These are phyloP conservation scores for Mamestra configurata DNA, from an alignment of 1,140 invertebrate species.

Conservation along the genomic window DNA sequence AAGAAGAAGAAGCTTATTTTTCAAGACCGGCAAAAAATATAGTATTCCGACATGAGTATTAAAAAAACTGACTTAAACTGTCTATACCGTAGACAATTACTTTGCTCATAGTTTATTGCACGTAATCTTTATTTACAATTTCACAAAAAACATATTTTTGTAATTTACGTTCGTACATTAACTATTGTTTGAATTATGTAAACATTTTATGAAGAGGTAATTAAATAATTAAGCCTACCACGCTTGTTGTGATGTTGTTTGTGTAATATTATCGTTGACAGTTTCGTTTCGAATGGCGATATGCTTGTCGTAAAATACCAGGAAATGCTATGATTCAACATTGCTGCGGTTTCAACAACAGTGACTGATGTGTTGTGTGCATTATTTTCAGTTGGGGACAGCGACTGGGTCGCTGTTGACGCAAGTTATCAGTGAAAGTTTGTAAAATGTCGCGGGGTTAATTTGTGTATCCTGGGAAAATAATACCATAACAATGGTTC, in stretches of 20 bases:
- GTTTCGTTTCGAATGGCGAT: slow-evolving; percentile 85
- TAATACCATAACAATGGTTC: slow-evolving; percentile 89
- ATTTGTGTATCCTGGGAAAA: slow-evolving; percentile 71
- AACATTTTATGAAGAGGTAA: slow-evolving; percentile 70
- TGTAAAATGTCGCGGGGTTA: slow-evolving; percentile 80
- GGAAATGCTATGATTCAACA: slow-evolving; percentile 88
- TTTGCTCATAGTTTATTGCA: slow-evolving; percentile 81
- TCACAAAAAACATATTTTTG: slow-evolving; percentile 72
- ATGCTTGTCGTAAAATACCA: slow-evolving; percentile 86
- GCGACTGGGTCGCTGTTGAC: slow-evolving; percentile 70
- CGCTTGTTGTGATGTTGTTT: slow-evolving; percentile 75
- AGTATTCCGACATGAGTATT: background rate
- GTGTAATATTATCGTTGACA: slow-evolving; percentile 80
- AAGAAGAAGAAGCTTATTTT: no score
- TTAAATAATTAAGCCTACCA: slow-evolving; percentile 57
- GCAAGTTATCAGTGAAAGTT: slow-evolving; percentile 74
- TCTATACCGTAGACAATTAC: slow-evolving; percentile 73
- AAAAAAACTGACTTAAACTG: slow-evolving; percentile 50
- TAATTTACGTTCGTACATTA: slow-evolving; percentile 64
- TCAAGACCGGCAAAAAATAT: background rate
- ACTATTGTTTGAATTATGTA: slow-evolving; percentile 72
- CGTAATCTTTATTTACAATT: slow-evolving; percentile 87
- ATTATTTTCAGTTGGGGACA: slow-evolving; percentile 78
- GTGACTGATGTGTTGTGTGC: slow-evolving; percentile 70
- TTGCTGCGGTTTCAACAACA: slow-evolving; percentile 72